Conservation (phyloP, 2,797 vertebrate species). For the Micromesistius poutassou region DNA sequence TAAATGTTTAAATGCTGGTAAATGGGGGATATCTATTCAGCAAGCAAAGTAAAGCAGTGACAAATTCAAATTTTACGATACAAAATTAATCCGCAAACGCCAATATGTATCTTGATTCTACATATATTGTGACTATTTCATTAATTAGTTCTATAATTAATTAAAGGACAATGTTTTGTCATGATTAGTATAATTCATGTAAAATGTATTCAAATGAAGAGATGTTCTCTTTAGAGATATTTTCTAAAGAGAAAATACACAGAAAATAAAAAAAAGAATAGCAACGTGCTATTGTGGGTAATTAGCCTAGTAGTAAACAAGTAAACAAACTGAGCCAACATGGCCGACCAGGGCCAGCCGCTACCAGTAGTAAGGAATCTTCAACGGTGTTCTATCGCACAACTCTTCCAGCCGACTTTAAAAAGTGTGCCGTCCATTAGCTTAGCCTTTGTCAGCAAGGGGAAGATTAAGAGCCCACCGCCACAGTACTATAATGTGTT, state of each 20-base stretch:
- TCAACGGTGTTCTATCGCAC: slow-evolving; percentile 75
- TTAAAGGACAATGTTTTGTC: too few species aligned
- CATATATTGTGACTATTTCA: too few species aligned
- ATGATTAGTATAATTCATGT: background rate
- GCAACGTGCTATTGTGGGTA: slow-evolving; percentile 10
- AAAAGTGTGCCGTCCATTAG: slow-evolving; percentile 77
- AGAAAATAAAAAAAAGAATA: slow-evolving; percentile 20
- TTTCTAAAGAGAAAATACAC: slow-evolving; percentile 19
- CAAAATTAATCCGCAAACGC: too few species aligned
- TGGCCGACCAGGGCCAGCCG: slow-evolving; percentile 43
- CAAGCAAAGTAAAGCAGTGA: background rate
- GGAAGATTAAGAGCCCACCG: slow-evolving; percentile 78
- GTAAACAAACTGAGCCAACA: slow-evolving; percentile 58
- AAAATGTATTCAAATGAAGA: background rate
- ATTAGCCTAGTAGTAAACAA: too few species aligned
- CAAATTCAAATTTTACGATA: too few species aligned
- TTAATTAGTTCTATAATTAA: too few species aligned
- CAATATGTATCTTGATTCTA: too few species aligned
- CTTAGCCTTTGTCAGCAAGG: slow-evolving; percentile 74
- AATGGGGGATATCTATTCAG: background rate
- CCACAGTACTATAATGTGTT: slow-evolving; percentile 54
- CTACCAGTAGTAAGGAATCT: slow-evolving; percentile 61
- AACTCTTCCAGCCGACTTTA: slow-evolving; percentile 75
- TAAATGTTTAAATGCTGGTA: background rate
- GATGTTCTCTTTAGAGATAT: too few species aligned